Percentiles rank a stretch among this genome's conserved stretches.
These are phyloP conservation scores for Volucella zonaria DNA, from an alignment of 2,888 invertebrate species.

Conservation along the genomic window DNA sequence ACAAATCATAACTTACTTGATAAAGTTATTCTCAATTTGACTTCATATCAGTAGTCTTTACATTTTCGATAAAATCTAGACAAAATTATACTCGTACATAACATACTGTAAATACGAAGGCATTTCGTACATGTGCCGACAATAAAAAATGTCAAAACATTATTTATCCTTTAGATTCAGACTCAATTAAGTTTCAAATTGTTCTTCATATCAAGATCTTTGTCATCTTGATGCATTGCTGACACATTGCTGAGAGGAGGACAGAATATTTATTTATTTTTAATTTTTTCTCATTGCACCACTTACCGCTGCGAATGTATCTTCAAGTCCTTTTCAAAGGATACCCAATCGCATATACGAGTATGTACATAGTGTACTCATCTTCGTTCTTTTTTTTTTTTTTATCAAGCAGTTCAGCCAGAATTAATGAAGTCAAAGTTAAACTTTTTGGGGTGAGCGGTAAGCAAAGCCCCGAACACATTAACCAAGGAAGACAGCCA, in stretches of 20 bases:
- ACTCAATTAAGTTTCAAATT: constrained; percentile 82
- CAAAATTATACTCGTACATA: constrained; percentile 14
- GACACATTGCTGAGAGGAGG: constrained; percentile 54
- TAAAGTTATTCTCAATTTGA: no score
- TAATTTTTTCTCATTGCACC: constrained; percentile 69
- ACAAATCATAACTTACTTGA: no score
- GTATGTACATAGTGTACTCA: neutral
- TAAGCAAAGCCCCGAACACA: constrained; percentile 37
- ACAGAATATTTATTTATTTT: constrained; percentile 72
- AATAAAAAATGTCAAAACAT: constrained; percentile 72
- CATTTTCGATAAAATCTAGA: constrained; percentile 16
- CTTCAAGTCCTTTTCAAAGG: constrained; percentile 37
- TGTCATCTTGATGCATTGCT: constrained; percentile 78
- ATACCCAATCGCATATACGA: neutral
- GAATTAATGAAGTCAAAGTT: constrained; percentile 69
- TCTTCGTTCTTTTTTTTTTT: constrained; percentile 33
- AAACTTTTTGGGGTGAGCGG: constrained; percentile 50
- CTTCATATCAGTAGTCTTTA: neutral
- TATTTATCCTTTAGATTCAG: constrained; percentile 72
- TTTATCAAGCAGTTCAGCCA: constrained; percentile 57
- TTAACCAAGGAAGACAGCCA: constrained; percentile 67
- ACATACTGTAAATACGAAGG: neutral
- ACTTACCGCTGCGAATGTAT: constrained; percentile 63
- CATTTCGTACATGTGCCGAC: constrained; percentile 57
- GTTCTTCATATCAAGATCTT: constrained; percentile 80